These are phyloP conservation scores for Pyrgus malvae DNA, from an alignment of 2,888 invertebrate genomes.

Conservation along the genomic window DNA sequence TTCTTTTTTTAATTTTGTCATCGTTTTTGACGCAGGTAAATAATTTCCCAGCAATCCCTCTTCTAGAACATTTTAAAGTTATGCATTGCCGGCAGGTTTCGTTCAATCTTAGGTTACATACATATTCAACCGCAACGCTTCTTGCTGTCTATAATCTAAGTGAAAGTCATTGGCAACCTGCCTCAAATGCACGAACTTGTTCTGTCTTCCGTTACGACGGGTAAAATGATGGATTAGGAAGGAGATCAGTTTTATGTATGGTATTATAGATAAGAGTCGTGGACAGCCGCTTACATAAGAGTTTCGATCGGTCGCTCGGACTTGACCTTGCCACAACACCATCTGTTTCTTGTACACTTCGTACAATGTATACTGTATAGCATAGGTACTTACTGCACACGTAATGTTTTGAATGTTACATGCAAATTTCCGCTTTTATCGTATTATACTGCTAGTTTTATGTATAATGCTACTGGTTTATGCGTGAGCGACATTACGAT, in stretches of 20 bases:
- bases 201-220: background rate
- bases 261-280: constrained; percentile 25
- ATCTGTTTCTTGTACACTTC: constrained; percentile 20
- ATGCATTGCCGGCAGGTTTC: too few relatives aligned
- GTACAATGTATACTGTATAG: background rate
- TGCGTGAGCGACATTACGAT: background rate
- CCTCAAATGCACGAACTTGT: constrained; percentile 32
- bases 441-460: background rate
- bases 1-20: too few relatives aligned
- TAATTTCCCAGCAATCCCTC: too few relatives aligned
- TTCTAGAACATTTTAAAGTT: too few relatives aligned
- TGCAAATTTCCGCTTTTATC: background rate
- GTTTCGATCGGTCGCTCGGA: constrained; percentile 47
- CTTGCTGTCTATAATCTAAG: constrained; percentile 22
- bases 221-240: constrained; percentile 22
- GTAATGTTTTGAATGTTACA: background rate
- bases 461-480: background rate
- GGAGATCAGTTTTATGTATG: constrained; percentile 23
- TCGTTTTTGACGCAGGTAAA: too few relatives aligned
- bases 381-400: too few relatives aligned
- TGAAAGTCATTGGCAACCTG: constrained; percentile 34
- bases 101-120: background rate
- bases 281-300: constrained; percentile 52
- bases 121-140: background rate
- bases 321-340: constrained; percentile 60